phyloP scores from a whole-genome alignment of 1,140 invertebrate genomes.

The Stenopsyche tienmushanensis region DNA sequence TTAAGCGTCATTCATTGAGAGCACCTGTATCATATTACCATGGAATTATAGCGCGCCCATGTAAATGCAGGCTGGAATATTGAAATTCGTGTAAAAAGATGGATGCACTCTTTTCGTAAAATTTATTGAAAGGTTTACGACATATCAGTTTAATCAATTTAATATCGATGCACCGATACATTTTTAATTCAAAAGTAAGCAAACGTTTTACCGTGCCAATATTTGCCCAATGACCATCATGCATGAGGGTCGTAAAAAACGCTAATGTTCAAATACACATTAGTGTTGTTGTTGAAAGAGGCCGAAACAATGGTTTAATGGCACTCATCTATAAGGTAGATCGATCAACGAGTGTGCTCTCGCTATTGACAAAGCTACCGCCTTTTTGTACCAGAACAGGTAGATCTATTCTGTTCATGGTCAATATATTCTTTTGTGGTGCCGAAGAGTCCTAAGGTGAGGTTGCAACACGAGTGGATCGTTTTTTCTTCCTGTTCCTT shows the following conservation, averaged over 20 bases:
- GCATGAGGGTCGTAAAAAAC: too few relatives aligned
- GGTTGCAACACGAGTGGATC: background rate
- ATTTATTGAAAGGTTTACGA: constrained; percentile 24
- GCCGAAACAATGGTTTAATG: background rate
- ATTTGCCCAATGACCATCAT: too few relatives aligned
- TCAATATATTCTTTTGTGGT: background rate
- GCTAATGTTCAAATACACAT: too few relatives aligned
- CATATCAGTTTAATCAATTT: constrained; percentile 1
- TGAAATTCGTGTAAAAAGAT: constrained; percentile 22
- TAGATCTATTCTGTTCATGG: background rate
- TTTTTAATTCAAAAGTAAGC: too few relatives aligned
- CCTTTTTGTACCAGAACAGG: background rate
- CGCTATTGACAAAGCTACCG: background rate
- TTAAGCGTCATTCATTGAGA: constrained; percentile 8
- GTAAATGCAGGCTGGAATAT: constrained; percentile 12
- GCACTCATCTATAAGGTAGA: background rate
- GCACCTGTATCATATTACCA: constrained; percentile 13
- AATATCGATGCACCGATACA: background rate
- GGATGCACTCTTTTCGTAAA: background rate
- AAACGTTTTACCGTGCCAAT: too few relatives aligned
- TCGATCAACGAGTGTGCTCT: background rate
- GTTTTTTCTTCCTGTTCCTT: constrained; percentile 9
- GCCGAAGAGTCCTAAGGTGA: background rate
- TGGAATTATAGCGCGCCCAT: constrained; percentile 16
- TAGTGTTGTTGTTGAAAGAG: background rate